Evolutionary conservation across 2,797 vertebrate species (phyloP), one percentile per base, ranked within the genome.

Genomic region (Pogonophryne albipinna): DNA sequence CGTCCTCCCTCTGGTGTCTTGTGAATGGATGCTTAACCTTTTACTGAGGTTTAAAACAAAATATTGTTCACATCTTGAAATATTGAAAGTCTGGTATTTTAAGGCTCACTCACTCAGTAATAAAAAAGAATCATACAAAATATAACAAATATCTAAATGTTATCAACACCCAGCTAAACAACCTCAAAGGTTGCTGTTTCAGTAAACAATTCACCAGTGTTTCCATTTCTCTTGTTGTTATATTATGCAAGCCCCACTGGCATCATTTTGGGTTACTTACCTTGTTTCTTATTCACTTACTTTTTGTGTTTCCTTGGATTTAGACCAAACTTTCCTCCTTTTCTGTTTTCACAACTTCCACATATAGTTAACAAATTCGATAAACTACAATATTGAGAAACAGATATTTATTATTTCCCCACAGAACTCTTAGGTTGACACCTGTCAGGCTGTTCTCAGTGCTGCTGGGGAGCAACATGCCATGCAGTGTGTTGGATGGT

Each of bases 1-100:
- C 38, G 63, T 46, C 17, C 41, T 79, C 56, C 16, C 31, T 45
- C 52, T 5, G 10, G 52, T 7, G n/a, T 51, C 45, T 19, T 45
- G 19, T 75, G 66, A 63, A 74, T 66, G 6, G 53, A 78, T 78
- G 78, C 50, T 58, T 67, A 74, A 80, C 67, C 75, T 67, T 38
- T 76, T 69, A 44, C 47, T 44, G 46, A 13, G 11, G 10, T 74
- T 62, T 70, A 20, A 55, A n/a, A n/a, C 13, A 0, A 16, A 23
- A 46, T 47, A 34, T 9, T 44, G 44, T 44, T 66, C 10, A 41
- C 6, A 27, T 5, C 27, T 27, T 27, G 27, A 27, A 5, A 27
- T 27, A 5, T 27, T 27, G 27, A 27, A 27, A 27, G 27, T 27
- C 27, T 27, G 27, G 27, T 27, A 27, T 27, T 27, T 27, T 27